These are phyloP conservation scores for Hartigia nigra DNA, from an alignment of 2,888 invertebrate genomes.

Conservation along the genomic window DNA sequence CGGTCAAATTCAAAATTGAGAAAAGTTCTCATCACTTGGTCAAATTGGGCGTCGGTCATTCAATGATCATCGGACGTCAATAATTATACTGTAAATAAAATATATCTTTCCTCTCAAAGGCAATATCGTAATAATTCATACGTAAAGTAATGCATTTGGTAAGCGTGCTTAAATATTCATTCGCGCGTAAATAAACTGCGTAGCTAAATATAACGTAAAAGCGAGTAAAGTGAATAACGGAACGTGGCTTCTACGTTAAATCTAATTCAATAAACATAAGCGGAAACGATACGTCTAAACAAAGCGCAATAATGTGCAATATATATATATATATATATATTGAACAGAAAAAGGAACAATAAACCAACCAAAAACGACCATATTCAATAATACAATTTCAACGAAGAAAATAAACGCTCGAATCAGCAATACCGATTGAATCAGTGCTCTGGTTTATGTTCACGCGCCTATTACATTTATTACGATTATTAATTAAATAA, in stretches of 20 bases:
- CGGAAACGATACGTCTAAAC: background rate
- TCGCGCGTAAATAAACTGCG: background rate
- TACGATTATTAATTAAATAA: background rate
- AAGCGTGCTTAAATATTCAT: background rate
- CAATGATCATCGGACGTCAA: background rate
- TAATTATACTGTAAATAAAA: conserved; percentile 34
- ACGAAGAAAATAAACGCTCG: background rate
- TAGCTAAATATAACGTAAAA: background rate
- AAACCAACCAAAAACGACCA: background rate
- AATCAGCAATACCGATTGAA: background rate
- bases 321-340: too few species aligned
- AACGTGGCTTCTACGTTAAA: background rate
- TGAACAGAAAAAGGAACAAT: background rate
- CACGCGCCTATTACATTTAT: background rate
- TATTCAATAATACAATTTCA: background rate
- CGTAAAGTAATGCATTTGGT: background rate
- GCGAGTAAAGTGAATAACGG: background rate
- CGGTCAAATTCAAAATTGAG: background rate
- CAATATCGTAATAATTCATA: conserved; percentile 30
- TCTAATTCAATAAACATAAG: background rate
- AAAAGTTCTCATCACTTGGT: background rate
- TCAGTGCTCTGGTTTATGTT: background rate
- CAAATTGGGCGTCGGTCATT: background rate
- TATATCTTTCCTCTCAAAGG: conserved; percentile 31
- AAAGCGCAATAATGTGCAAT: too few species aligned